Evolutionary conservation across 2,888 invertebrate species (phyloP).

Genomic region (Shargacucullia verbasci): DNA sequence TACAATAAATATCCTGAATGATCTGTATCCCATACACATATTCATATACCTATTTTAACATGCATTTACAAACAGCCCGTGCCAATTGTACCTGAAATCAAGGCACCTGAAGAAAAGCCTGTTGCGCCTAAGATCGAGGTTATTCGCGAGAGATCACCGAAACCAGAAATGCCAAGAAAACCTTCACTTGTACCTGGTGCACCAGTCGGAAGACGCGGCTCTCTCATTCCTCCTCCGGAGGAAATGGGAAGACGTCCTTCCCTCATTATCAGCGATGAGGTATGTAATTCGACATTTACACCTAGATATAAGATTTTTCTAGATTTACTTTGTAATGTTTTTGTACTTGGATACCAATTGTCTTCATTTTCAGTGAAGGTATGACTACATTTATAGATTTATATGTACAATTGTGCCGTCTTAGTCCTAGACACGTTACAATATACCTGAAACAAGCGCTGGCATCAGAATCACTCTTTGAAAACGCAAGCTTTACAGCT

Average conservation of each 20-base stretch:
- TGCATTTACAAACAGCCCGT: slow-evolving; percentile 58
- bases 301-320: slow-evolving; percentile 25
- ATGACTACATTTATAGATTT: slow-evolving; percentile 69
- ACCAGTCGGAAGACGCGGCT: slow-evolving; percentile 91
- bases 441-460: slow-evolving; percentile 51
- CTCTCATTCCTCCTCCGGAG: slow-evolving; percentile 96
- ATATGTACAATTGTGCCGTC: slow-evolving; percentile 70
- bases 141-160: slow-evolving; percentile 93
- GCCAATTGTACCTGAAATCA: slow-evolving; percentile 91
- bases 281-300: slow-evolving; percentile 82
- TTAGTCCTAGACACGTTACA: slow-evolving; percentile 53
- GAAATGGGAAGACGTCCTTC: slow-evolving; percentile 96
- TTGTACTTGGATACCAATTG: slow-evolving; percentile 61
- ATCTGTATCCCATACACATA: too few species aligned
- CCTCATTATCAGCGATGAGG: slow-evolving; percentile 98
- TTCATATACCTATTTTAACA: background rate
- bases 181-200: slow-evolving; percentile 92
- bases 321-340: slow-evolving; percentile 46
- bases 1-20: too few species aligned
- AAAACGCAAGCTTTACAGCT: slow-evolving; percentile 49
- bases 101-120: slow-evolving; percentile 88
- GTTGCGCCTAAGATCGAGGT: slow-evolving; percentile 96
- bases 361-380: slow-evolving; percentile 74
- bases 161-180: slow-evolving; percentile 91
- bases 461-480: slow-evolving; percentile 62